Percentiles rank a stretch among this genome's conserved stretches.
phyloP scores from a whole-genome alignment of 2,113 vertebrate species.

The Lamprologus tigripictilis region DNA sequence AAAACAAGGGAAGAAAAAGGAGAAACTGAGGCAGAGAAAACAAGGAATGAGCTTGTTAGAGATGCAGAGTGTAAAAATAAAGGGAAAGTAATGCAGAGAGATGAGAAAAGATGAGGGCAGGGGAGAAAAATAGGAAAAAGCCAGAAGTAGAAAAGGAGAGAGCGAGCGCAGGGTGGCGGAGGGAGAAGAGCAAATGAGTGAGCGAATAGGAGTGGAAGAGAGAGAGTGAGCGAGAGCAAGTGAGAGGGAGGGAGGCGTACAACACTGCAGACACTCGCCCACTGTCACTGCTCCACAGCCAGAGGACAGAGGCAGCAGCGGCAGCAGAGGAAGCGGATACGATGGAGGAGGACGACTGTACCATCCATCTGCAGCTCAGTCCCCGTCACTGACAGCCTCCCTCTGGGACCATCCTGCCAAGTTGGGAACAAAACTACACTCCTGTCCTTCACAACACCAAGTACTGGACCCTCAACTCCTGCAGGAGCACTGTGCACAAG shows the following conservation, averaged over 20 bases:
- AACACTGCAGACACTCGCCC: slow-evolving; percentile 65
- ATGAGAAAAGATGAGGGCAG: background rate
- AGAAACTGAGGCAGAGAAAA: background rate
- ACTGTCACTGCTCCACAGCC: slow-evolving; percentile 68
- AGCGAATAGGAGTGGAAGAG: slow-evolving; percentile 25
- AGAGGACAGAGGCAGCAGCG: slow-evolving; percentile 60
- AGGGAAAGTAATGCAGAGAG: background rate
- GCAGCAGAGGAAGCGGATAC: slow-evolving; percentile 29
- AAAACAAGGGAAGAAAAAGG: background rate
- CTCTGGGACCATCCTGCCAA: slow-evolving; percentile 36
- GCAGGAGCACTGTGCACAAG: slow-evolving; percentile 4
- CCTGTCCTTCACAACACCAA: slow-evolving; percentile 37
- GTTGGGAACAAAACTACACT: slow-evolving; percentile 11
- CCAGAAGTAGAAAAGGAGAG: background rate
- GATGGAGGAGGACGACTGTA: slow-evolving; percentile 52
- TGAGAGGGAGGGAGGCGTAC: slow-evolving; percentile 47
- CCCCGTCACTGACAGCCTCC: slow-evolving; percentile 27
- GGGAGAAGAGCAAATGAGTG: slow-evolving; percentile 13
- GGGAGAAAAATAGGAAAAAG: background rate
- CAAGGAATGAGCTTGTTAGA: slow-evolving; percentile 1
- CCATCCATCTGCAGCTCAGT: slow-evolving; percentile 34
- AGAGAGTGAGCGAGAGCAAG: slow-evolving; percentile 15
- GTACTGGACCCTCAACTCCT: slow-evolving; percentile 34
- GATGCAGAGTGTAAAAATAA: background rate
- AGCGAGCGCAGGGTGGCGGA: background rate